phyloP scores from a whole-genome alignment of 2,113 vertebrate genomes.

The Grus americana region DNA sequence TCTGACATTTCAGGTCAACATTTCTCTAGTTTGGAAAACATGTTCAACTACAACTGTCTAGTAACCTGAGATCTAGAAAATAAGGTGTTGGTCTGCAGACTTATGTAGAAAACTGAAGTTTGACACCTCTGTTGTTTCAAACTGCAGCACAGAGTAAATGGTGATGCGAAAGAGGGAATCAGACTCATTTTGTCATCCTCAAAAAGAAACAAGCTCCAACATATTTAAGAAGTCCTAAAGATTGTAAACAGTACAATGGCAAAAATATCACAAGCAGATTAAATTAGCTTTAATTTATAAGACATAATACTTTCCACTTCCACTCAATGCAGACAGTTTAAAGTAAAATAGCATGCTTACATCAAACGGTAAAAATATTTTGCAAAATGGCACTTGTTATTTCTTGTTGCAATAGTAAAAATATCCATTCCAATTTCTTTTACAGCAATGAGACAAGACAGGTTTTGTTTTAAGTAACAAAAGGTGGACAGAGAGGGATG shows the following conservation, averaged over 20 bases:
- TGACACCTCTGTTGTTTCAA: neutral
- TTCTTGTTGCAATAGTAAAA: neutral
- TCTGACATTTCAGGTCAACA: neutral
- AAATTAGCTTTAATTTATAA: constrained; percentile 27
- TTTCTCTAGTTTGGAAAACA: neutral
- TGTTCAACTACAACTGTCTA: neutral
- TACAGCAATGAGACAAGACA: neutral
- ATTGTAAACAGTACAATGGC: neutral
- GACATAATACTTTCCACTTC: constrained; percentile 16
- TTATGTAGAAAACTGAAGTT: neutral
- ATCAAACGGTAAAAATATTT: neutral
- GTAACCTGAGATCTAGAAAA: neutral
- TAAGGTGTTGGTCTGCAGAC: neutral
- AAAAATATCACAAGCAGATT: neutral
- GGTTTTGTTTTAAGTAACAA: neutral
- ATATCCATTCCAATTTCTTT: neutral
- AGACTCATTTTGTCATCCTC: neutral
- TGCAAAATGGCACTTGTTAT: neutral
- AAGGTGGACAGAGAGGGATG: neutral
- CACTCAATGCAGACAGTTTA: neutral
- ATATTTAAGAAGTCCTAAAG: neutral
- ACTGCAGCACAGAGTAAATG: neutral
- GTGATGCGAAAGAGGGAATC: neutral
- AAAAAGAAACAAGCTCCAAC: neutral
- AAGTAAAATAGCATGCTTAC: neutral